Evolutionary conservation across 30 jellyfish, hydroid and myxozoan genomes (phyloP).

Genomic region (Catostylus mosaicus): DNA sequence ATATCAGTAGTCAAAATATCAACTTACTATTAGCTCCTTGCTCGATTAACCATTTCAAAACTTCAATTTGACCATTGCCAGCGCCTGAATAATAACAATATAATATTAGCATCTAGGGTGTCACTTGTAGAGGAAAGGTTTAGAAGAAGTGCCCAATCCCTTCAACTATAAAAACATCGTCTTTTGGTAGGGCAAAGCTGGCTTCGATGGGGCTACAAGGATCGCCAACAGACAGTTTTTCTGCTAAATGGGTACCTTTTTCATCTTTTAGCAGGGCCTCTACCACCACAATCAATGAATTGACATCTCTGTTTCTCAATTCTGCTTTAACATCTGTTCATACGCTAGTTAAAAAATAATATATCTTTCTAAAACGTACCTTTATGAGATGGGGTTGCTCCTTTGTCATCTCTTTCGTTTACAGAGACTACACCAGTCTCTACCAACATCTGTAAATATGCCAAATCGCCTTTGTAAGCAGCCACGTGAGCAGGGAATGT

Average conservation of each 20-base stretch:
- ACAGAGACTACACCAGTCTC: conserved; percentile 90
- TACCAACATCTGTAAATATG: conserved; percentile 78
- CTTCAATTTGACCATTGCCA: conserved; percentile 94
- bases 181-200: too few species aligned
- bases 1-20: too few species aligned
- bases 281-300: too few species aligned
- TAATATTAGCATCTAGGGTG: too few species aligned
- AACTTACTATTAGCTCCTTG: conserved; percentile 92
- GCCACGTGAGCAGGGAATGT: conserved; percentile 92
- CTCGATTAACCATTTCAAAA: conserved; percentile 85
- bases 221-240: too few species aligned
- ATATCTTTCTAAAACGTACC: conserved; percentile 32
- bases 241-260: too few species aligned
- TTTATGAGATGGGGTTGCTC: conserved; percentile 91
- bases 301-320: neutral
- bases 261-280: too few species aligned
- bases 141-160: neutral
- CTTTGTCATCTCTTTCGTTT: conserved; percentile 89
- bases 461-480: conserved; percentile 87
- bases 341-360: too few species aligned
- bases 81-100: conserved; percentile 70
- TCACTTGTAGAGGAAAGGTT: too few species aligned
- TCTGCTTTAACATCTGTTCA: neutral
- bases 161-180: neutral
- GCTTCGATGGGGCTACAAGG: too few species aligned